Conservation (phyloP, 2,797 vertebrate genomes). For the Melanotaenia parkinsoni region DNA sequence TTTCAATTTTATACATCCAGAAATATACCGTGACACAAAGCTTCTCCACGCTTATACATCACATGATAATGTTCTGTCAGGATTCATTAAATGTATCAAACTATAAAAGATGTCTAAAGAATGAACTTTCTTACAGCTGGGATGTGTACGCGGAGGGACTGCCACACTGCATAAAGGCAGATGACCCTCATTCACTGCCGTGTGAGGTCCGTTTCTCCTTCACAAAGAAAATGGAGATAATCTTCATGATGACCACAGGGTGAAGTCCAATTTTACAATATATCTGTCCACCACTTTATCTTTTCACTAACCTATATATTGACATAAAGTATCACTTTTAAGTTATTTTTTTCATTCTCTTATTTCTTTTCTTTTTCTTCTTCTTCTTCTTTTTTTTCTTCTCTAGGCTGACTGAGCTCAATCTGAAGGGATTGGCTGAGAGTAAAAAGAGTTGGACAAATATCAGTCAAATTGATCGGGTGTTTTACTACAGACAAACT, state of each 20-base stretch:
- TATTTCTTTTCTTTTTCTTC: too few relatives aligned
- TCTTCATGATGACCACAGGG: slow-evolving; percentile 34
- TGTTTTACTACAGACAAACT: slow-evolving; percentile 55
- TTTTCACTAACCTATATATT: background rate
- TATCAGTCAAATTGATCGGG: slow-evolving; percentile 29
- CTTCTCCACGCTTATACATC: background rate
- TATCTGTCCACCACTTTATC: background rate
- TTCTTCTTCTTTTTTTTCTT: background rate
- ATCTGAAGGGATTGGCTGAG: slow-evolving; percentile 34
- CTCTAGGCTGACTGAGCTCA: slow-evolving; percentile 52
- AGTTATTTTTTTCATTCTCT: background rate
- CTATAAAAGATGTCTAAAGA: background rate
- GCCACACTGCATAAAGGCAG: slow-evolving; percentile 40
- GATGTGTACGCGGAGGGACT: slow-evolving; percentile 38
- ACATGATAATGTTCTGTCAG: background rate
- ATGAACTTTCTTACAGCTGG: slow-evolving; percentile 47
- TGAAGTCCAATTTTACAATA: slow-evolving; percentile 21
- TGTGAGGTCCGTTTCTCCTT: slow-evolving; percentile 67
- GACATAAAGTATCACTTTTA: too few relatives aligned
- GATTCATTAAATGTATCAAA: background rate
- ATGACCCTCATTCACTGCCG: slow-evolving; percentile 15
- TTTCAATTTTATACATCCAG: background rate
- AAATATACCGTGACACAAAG: background rate
- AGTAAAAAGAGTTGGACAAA: slow-evolving; percentile 26
- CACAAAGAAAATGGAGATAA: slow-evolving; percentile 50